Evolutionary conservation across 2,888 invertebrate genomes (phyloP).

Genomic region (Loripinus fragilis): DNA sequence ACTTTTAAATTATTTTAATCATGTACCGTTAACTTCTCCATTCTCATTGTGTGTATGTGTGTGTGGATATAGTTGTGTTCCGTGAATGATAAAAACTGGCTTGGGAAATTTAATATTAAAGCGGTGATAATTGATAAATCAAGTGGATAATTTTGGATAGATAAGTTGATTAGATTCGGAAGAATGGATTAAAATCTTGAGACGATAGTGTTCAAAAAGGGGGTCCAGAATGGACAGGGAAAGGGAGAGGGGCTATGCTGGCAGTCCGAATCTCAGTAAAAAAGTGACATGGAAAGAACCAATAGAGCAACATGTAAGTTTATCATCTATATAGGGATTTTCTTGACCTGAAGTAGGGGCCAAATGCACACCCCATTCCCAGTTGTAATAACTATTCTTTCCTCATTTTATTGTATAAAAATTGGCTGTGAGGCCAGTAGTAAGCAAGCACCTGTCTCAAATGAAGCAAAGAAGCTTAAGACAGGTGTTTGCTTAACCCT

Average conservation of each 20-base stretch:
- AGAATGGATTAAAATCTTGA: not conserved
- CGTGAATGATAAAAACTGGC: not conserved
- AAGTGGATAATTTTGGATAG: not conserved
- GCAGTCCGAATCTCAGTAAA: constrained; percentile 64
- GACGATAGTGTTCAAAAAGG: not conserved
- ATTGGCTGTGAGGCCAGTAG: no score
- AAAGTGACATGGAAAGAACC: constrained; percentile 79
- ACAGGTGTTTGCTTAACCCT: no score
- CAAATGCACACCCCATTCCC: no score
- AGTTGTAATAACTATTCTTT: no score
- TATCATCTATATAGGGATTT: no score
- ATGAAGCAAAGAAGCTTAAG: no score
- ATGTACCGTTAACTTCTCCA: not conserved
- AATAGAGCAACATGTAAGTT: constrained; percentile 65
- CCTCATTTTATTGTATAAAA: no score
- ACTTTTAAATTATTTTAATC: not conserved
- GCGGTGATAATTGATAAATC: not conserved
- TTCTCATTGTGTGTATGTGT: not conserved
- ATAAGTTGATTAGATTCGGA: not conserved
- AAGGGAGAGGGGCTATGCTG: constrained; percentile 59
- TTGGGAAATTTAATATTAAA: not conserved
- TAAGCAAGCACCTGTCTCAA: no score
- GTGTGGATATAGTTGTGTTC: not conserved
- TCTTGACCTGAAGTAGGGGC: no score
- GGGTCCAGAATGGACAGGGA: constrained; percentile 48